Base-by-base conservation (phyloP, 2,797 vertebrate species). In the Linurgus olivaceus region DNA sequence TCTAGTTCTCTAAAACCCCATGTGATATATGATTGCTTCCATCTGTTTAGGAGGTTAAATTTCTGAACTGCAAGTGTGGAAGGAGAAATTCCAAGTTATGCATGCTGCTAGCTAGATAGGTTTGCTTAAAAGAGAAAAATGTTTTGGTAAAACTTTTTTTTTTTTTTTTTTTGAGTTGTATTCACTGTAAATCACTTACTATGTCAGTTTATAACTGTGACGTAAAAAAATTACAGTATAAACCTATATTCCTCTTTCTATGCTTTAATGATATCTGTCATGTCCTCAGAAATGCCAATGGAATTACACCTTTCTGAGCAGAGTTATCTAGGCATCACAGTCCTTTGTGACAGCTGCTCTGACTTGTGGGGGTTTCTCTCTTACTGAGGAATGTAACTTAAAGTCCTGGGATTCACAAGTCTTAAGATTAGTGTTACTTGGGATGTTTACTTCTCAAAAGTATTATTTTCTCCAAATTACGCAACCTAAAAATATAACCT, bases 41-140 rank as follows among this genome's bases (percentile, higher is more conserved):
- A 82, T 90, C 85, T 89, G 84, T 86, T 87, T 91, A 65, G 67
- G 51, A 88, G 61, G 51, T 92, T 83, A 86, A 68, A 80, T 71
- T 86, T 90, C 61, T 83, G 65, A 94, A 80, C 73, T 59, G 10
- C 38, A 61, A 86, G 24, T n/a, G 26, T 67, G 65, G 51, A 91
- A 71, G n/a, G 38, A 77, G 50, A 86, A 84, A 92, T 71, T 81
- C 42, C 54, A 57, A 71, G 50, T 80, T 92, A 86, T 31, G 52
- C 26, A n/a, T 74, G 26, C 63, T 93, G 23, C 40, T 90, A 80
- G 67, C 45, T 63, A 51, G 63, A 66, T 67, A 55, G 14, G 3
- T 52, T 33, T 88, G 17, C 48, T 83, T 83, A 71, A 75, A 50
- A 82, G 44, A 79, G 29, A 33, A 86, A 65, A 67, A 37, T 10